Base-by-base conservation (phyloP, 64 coral and sea anemone species). In the Stichodactyla mertensii region DNA sequence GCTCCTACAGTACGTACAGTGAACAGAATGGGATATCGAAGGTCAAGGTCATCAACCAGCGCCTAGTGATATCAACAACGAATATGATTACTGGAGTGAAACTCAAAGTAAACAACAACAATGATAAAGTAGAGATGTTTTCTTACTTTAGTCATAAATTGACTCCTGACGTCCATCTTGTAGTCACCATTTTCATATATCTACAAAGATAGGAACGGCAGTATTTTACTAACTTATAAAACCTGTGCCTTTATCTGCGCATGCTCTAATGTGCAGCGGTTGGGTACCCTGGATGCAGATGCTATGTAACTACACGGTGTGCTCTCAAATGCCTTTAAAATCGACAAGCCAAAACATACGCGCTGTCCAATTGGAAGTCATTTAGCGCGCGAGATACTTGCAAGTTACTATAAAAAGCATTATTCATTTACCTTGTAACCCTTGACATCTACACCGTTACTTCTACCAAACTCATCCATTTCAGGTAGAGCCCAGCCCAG, bases 71-170 rank as follows among this genome's bases (percentile, higher is more conserved):
- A 36, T 36, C 20, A 4, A 74, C 10, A 74, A 27, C 24, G 3
- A 31, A 2, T 74, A 74, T 12, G 11, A 4, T 27, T 12, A 27
- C n/a, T 74, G 0, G 6, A 20, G 19, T 16, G 62, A 66, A 85
- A 27, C 11, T 7, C 69, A 74, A 27, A 74, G 20, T 31, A 8
- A 74, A n/a, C 19, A 67, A 74, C 9, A 31, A 55, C 28, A 51
- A 79, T 0, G 6, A 79, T 6, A 57, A 14, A 62, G n/a, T n/a
- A 31, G 13, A 55, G 0, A 56, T 16, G 51, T 26, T 10, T 16
- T 79, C 67, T 61, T 31, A 98, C 95, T 92, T 99, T 99, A 5
- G 93, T 87, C 97, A 99, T 99, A 51, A 92, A 95, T n/a, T 93
- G 90, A 88, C 97, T 99, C 14, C 66, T 69, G 4, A 99, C 93